These are phyloP conservation scores for Bugulina stolonifera DNA, from an alignment of 2,888 invertebrate species.

Conservation along the genomic window DNA sequence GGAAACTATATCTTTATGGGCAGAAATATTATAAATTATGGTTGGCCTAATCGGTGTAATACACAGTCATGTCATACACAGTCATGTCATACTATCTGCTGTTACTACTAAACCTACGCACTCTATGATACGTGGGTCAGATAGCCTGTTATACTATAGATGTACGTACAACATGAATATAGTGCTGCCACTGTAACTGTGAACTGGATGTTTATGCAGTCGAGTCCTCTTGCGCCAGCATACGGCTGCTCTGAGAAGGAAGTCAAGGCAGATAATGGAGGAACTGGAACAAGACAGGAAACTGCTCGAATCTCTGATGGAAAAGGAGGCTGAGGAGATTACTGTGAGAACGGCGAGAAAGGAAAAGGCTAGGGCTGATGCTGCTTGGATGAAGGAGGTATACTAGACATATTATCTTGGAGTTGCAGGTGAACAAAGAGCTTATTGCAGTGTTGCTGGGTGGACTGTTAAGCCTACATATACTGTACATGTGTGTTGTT, in stretches of 20 bases:
- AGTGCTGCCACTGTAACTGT: neutral
- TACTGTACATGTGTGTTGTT: no score
- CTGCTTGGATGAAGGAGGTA: conserved; percentile 52
- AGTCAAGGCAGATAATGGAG: conserved; percentile 47
- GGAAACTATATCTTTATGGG: no score
- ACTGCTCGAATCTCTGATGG: conserved; percentile 41
- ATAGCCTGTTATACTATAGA: no score
- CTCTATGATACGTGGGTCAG: no score
- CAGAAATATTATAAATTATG: no score
- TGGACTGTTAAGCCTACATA: no score
- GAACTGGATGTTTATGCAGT: conserved; percentile 32
- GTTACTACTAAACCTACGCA: no score
- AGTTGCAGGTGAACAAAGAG: neutral
- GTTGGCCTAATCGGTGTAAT: no score
- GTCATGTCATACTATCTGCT: no score
- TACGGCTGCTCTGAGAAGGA: conserved; percentile 47
- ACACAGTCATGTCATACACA: no score
- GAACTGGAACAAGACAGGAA: conserved; percentile 48
- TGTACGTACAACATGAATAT: no score
- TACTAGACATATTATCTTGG: neutral
- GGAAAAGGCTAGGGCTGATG: conserved; percentile 49
- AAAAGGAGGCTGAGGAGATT: conserved; percentile 41
- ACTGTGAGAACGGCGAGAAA: conserved; percentile 40
- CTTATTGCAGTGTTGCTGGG: no score
- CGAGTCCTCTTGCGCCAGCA: conserved; percentile 51